Conservation (phyloP, 2,113 vertebrate species). For the Dasypus novemcinctus region DNA sequence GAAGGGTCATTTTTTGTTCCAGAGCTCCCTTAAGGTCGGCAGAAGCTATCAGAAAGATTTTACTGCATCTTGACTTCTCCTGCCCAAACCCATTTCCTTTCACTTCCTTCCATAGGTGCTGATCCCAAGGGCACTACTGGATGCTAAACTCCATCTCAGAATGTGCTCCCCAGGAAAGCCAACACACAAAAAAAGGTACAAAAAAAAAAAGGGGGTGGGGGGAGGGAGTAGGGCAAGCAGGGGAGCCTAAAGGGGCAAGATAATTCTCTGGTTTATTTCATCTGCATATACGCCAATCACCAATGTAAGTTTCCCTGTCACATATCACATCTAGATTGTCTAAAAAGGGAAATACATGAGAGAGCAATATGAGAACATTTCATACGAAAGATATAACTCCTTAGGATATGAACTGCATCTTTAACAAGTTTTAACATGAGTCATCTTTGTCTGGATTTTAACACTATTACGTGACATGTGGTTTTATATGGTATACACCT, state of each 20-base stretch:
- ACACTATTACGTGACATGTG: background rate
- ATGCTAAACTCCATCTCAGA: background rate
- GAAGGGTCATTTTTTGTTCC: background rate
- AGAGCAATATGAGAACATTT: background rate
- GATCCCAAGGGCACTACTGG: background rate
- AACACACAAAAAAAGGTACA: background rate
- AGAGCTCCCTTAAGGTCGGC: background rate
- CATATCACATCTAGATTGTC: background rate
- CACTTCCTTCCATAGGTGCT: background rate
- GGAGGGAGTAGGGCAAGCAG: background rate
- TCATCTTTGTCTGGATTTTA: background rate
- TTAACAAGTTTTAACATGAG: background rate
- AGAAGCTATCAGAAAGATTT: background rate
- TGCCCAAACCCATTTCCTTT: background rate
- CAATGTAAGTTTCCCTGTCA: background rate
- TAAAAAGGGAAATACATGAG: slow-evolving; percentile 3
- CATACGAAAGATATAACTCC: slow-evolving; percentile 5
- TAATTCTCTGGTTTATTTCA: slow-evolving; percentile 25
- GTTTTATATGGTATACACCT: background rate
- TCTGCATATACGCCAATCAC: background rate
- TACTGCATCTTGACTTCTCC: background rate
- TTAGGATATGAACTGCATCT: background rate
- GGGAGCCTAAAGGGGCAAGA: background rate
- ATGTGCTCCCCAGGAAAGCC: background rate
- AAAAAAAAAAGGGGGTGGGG: too few species aligned